Base-by-base conservation (phyloP, 2,888 invertebrate genomes). In the Dolomedes plantarius region DNA sequence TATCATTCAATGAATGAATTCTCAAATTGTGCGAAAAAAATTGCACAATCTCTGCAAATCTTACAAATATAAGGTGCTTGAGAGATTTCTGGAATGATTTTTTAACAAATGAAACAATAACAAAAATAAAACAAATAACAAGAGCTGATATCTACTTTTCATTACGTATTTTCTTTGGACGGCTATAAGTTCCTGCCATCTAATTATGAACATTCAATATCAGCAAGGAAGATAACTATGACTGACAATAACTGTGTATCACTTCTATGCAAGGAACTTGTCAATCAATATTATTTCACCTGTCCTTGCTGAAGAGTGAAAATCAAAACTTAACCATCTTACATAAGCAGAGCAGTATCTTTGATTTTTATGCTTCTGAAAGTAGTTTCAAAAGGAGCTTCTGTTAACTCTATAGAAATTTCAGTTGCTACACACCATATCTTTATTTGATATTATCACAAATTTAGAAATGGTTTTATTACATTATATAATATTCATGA, bases 31-130 rank as follows among this genome's bases (percentile, higher is more conserved):
- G 75, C 41, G 75, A 50, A 36, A 46, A 74, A n/a, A 36, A 65
- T 41, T 65, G 75, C 75, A 75, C 75, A 64, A 6, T 75, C 36
- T 73, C 36, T 56, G 23, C 23, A 56, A 23, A 23, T 65, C 69
- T 71, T 72, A 65, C 46, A 71, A 76, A 76, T 65, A 65, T 32
- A 50, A 39, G 32, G 83, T 85, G 83, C 83, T 85, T 85, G 83
- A 81, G 74, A 72, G 56, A 50, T 78, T 85, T 76, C 74, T 72
- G 77, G 76, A 85, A 85, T 85, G 83, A 77, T 85, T 85, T 77
- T 67, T 39, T 50, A 19, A 73, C 41, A 65, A 16, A 77, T 82
- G 29, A 64, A 82, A 81, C 31, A 41, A 69, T n/a, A n/a, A 74
- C 68, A 41, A 69, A 31, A 69, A 27, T 62, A 78, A 29, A 31